Evolutionary conservation across 2,888 invertebrate species (phyloP).

Genomic region (Drosophila bunnanda): DNA sequence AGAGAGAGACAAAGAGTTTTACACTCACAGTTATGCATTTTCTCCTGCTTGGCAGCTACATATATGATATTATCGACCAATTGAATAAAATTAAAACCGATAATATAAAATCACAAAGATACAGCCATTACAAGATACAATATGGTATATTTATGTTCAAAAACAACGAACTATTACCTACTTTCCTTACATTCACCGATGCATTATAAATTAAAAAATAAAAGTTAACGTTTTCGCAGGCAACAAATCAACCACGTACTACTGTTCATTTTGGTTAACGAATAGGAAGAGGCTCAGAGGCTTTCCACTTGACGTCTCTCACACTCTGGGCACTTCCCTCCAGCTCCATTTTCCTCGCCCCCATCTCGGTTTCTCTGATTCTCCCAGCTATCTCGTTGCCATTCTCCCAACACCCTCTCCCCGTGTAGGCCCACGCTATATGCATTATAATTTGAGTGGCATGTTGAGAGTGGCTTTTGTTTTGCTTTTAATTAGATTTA

Average conservation of each 20-base stretch:
- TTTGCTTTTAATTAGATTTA: conserved; percentile 81
- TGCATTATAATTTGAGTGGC: conserved; percentile 80
- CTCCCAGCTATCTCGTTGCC: conserved; percentile 9
- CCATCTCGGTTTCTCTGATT: not conserved
- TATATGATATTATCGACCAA: too few relatives aligned
- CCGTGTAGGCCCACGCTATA: conserved; percentile 48
- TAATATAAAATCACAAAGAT: too few relatives aligned
- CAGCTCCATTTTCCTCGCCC: conserved; percentile 6
- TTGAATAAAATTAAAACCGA: too few relatives aligned
- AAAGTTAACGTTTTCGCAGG: too few relatives aligned
- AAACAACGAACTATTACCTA: too few relatives aligned
- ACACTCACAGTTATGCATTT: too few relatives aligned
- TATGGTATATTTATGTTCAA: too few relatives aligned
- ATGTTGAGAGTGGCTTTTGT: conserved; percentile 80
- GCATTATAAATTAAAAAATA: too few relatives aligned
- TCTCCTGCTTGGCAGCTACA: too few relatives aligned
- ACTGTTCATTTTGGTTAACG: conserved; percentile 38
- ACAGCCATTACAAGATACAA: too few relatives aligned
- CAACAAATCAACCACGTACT: not conserved
- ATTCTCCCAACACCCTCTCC: conserved; percentile 6
- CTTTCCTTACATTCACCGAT: too few relatives aligned
- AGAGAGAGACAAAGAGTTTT: too few relatives aligned
- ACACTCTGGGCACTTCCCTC: not conserved
- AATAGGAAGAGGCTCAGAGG: conserved; percentile 24
- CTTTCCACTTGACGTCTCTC: conserved; percentile 33